Conservation (phyloP, 2,888 invertebrate species). For the Mamestra brassicae region DNA sequence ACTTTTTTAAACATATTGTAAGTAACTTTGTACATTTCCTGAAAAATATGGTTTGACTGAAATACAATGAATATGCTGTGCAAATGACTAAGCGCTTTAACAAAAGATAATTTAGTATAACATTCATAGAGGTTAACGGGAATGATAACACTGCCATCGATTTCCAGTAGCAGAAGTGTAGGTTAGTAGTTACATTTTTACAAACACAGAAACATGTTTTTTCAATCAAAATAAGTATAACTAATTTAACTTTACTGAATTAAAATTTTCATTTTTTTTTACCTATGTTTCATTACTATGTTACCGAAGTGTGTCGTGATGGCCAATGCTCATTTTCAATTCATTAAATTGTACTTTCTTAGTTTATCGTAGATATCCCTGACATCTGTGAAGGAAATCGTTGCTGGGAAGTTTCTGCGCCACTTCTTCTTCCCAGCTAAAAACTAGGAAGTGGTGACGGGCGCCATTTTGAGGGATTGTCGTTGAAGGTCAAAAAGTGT, state of each 20-base stretch:
- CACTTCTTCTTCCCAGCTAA: too few relatives aligned
- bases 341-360: background rate
- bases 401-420: too few relatives aligned
- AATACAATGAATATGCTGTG: constrained; percentile 8
- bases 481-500: too few relatives aligned
- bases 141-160: constrained; percentile 12
- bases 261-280: background rate
- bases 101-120: constrained; percentile 19
- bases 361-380: background rate
- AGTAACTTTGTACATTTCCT: constrained; percentile 9
- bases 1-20: constrained; percentile 11
- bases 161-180: constrained; percentile 6
- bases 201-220: background rate
- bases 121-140: background rate
- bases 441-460: too few relatives aligned
- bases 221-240: background rate
- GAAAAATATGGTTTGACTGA: constrained; percentile 11
- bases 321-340: background rate
- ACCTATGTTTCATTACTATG: too few relatives aligned
- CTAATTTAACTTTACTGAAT: background rate
- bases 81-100: constrained; percentile 11
- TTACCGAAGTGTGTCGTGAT: background rate
- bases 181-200: constrained; percentile 10
- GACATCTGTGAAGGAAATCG: too few relatives aligned
- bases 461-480: too few relatives aligned